phyloP scores from a whole-genome alignment of 2,113 vertebrate genomes.

The Tachysurus fulvidraco region DNA sequence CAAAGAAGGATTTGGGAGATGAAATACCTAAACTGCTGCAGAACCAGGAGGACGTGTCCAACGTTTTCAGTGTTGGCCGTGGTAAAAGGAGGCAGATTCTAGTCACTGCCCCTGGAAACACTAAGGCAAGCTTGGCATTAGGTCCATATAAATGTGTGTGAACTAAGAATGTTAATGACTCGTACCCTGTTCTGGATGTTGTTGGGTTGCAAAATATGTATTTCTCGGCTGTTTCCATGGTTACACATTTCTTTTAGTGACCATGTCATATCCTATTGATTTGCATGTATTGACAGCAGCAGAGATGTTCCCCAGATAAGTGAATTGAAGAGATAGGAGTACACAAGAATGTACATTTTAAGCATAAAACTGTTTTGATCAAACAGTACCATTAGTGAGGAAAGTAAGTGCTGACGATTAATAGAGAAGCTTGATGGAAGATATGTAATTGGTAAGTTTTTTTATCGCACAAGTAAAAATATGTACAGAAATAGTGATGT shows the following conservation, averaged over 20 bases:
- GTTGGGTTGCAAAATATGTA: neutral
- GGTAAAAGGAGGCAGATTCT: conserved; percentile 87
- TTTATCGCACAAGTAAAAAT: neutral
- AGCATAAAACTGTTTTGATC: neutral
- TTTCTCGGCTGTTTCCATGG: conserved; percentile 5
- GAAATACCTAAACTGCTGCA: conserved; percentile 58
- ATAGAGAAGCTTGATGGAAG: neutral
- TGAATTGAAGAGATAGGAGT: neutral
- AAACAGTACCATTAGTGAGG: neutral
- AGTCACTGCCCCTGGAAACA: conserved; percentile 88
- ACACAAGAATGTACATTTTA: neutral
- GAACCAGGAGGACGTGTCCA: conserved; percentile 67
- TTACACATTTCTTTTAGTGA: neutral
- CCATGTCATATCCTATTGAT: neutral
- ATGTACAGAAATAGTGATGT: neutral
- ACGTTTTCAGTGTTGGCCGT: conserved; percentile 71
- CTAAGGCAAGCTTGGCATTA: conserved; percentile 75
- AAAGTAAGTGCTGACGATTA: neutral
- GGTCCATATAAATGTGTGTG: neutral
- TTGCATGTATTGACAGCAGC: neutral
- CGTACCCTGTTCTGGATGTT: neutral
- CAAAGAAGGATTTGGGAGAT: conserved; percentile 70
- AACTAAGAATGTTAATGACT: neutral
- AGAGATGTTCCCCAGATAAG: neutral
- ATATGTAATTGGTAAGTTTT: neutral